phyloP scores from a whole-genome alignment of 1,140 invertebrate species.

The Drosophila novamexicana region DNA sequence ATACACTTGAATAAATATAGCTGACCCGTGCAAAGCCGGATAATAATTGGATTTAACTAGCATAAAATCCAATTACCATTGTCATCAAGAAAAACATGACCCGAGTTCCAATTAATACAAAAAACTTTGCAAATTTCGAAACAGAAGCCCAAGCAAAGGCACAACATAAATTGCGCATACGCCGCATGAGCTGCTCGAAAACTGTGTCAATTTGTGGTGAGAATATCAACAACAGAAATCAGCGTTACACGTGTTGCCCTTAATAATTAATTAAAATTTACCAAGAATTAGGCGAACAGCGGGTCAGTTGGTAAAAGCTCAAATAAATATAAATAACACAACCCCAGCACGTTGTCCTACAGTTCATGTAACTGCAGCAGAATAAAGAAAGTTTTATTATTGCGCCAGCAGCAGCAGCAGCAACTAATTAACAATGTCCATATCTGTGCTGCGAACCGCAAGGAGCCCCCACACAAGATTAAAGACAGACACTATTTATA shows the following conservation, averaged over 20 bases:
- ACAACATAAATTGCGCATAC: constrained; percentile 26
- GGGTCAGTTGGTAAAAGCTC: background rate
- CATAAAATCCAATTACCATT: too few species aligned
- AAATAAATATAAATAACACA: background rate
- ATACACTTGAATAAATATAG: too few species aligned
- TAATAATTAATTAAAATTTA: constrained; percentile 13
- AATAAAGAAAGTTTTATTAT: constrained; percentile 24
- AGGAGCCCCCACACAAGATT: constrained; percentile 1
- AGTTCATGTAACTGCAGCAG: constrained; percentile 20
- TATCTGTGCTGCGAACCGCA: constrained; percentile 30
- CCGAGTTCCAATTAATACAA: background rate
- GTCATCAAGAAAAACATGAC: background rate
- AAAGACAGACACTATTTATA: constrained; percentile 9
- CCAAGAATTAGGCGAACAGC: background rate
- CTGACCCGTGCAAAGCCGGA: too few species aligned
- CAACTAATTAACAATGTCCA: constrained; percentile 43
- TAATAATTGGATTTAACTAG: too few species aligned
- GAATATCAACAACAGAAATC: background rate
- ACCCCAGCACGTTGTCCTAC: constrained; percentile 15
- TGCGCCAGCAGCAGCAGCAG: constrained; percentile 5
- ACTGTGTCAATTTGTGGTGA: background rate
- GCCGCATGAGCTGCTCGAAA: background rate
- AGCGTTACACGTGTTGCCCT: constrained; percentile 11
- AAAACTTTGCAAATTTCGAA: background rate
- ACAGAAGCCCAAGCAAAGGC: background rate